Base-by-base conservation (phyloP, 1,140 invertebrate species). In the Dermatophagoides farinae region DNA sequence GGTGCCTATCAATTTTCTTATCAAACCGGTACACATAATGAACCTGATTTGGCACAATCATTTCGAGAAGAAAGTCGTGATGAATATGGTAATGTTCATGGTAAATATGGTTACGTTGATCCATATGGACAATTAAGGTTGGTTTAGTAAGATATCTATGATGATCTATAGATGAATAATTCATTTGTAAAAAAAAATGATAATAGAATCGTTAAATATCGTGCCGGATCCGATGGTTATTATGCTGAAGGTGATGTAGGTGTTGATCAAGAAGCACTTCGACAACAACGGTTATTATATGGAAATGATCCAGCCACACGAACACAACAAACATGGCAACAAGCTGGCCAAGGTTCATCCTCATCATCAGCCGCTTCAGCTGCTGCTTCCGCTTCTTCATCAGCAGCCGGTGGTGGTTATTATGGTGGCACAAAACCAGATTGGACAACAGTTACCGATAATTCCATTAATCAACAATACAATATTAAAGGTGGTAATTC, bases 31-130 rank as follows among this genome's bases (percentile, higher is more conserved):
- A 16, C 14, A n/a, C 8, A 25, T 20, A 18, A 23, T n/a, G 49
- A 57, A 23, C 18, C 25, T 0, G 58, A 52, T 23, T 12, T 38
- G 8, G 62, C 62, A 14, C 46, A 46, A 46, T 20, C 31, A 12
- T 63, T 63, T 47, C 60, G 62, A 12, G 62, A 63, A 47, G 62
- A 63, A 37, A 23, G 18, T n/a, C 18, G 60, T 12, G 46, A 46
- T 41, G 43, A 52, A 9, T 22, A 38, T 50, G 62, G 62, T 14
- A 20, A 38, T 22, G 62, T 63, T 6, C 20, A 9, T 31, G 62
- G 62, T 22, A 63, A 63, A 40, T 63, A 61, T 43, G 62, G 62
- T 25, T 63, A 63, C 31, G 62, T 63, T 18, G 62, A 63, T 47
- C 62, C 62, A 22, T 62, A 63, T 52, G 62, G 62, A 51, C 20